Conservation (phyloP, 1,140 invertebrate species). For the Saccostrea glomerata region DNA sequence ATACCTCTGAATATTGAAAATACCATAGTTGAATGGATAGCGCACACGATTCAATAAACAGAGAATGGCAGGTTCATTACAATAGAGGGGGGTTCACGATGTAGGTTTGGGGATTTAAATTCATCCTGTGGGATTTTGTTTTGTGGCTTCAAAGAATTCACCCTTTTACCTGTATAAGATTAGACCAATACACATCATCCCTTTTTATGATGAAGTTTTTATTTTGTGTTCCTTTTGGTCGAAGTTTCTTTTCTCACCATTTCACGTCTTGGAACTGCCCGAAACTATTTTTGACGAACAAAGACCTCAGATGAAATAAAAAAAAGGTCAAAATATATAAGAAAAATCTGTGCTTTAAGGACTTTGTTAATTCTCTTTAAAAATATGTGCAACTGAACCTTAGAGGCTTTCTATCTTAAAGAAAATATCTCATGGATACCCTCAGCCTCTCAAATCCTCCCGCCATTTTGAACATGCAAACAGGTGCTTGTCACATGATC, state of each 20-base stretch:
- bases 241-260: not conserved
- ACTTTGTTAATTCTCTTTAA: not conserved
- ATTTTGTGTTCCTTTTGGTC: not conserved
- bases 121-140: slow-evolving; percentile 4
- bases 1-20: slow-evolving; percentile 40
- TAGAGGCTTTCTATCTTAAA: too few species aligned
- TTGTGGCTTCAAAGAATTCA: slow-evolving; percentile 9
- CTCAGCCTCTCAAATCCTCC: not conserved
- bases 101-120: slow-evolving; percentile 25
- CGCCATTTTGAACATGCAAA: slow-evolving; percentile 26
- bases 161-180: slow-evolving; percentile 7
- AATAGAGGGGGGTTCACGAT: slow-evolving; percentile 25
- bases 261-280: not conserved
- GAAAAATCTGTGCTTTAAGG: not conserved
- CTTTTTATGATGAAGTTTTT: not conserved
- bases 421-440: too few species aligned
- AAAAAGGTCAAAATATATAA: not conserved
- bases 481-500: slow-evolving; percentile 48
- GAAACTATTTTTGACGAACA: not conserved
- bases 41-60: slow-evolving; percentile 16
- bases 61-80: slow-evolving; percentile 28
- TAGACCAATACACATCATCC: not conserved
- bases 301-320: not conserved
- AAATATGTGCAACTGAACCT: not conserved
- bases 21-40: slow-evolving; percentile 40